These are phyloP conservation scores for Labeo rohita DNA, from an alignment of 2,113 vertebrate species.

Conservation along the genomic window DNA sequence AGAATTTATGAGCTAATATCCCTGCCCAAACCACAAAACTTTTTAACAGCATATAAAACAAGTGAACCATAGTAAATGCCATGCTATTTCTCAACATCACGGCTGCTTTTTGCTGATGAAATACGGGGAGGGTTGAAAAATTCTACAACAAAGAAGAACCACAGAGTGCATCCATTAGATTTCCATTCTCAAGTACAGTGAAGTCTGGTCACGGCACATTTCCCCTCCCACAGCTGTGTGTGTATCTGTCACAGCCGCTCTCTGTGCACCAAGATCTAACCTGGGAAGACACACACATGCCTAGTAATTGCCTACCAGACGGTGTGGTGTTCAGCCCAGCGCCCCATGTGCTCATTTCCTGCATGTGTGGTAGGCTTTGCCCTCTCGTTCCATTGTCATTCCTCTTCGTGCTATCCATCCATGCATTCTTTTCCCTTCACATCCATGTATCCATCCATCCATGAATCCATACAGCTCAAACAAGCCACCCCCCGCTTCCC, in stretches of 20 bases:
- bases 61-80: constrained; percentile 14
- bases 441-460: constrained; percentile 32
- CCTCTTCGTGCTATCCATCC: neutral
- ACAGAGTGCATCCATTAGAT: neutral
- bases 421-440: constrained; percentile 49
- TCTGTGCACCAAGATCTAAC: constrained; percentile 44
- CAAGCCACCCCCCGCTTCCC: neutral
- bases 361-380: neutral
- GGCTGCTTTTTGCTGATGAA: neutral
- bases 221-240: constrained; percentile 26
- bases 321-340: constrained; percentile 28
- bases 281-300: constrained; percentile 53
- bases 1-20: constrained; percentile 19
- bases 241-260: constrained; percentile 40
- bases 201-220: constrained; percentile 25
- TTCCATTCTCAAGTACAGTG: constrained; percentile 23
- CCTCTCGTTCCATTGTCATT: constrained; percentile 42
- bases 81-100: constrained; percentile 20
- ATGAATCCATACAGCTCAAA: constrained; percentile 35
- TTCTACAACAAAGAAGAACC: neutral
- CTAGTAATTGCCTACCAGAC: constrained; percentile 54
- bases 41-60: neutral
- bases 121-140: neutral
- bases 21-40: neutral
- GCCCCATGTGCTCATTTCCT: constrained; percentile 38